phyloP scores from a whole-genome alignment of 2,888 invertebrate species.

The Brachycybe producta region DNA sequence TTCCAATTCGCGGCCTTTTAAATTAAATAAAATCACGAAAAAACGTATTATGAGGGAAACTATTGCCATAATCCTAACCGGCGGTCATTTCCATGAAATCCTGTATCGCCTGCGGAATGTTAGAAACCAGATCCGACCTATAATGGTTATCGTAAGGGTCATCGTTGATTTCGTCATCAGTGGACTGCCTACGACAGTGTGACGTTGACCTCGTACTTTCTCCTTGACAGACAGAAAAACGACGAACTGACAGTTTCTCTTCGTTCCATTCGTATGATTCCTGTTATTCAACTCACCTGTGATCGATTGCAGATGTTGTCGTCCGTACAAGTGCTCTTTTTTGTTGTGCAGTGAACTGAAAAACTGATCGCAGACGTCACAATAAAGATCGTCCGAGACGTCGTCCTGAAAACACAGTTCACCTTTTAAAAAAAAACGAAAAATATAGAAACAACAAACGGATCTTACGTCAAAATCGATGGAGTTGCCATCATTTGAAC shows the following conservation, averaged over 20 bases:
- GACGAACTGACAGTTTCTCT: no score
- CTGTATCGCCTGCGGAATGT: not conserved
- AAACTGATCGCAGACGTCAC: constrained; percentile 45
- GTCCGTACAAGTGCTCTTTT: constrained; percentile 44
- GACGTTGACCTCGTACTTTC: no score
- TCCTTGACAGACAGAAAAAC: no score
- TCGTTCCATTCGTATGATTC: no score
- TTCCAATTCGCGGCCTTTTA: constrained; percentile 2
- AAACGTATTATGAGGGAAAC: not conserved
- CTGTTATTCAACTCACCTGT: constrained; percentile 38
- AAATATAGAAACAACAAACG: no score
- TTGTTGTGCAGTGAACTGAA: constrained; percentile 47
- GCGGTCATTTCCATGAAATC: constrained; percentile 4
- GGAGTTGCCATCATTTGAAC: no score
- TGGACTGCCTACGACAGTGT: no score
- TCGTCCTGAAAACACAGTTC: no score
- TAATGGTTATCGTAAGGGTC: not conserved
- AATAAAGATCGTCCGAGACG: constrained; percentile 44
- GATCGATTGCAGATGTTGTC: constrained; percentile 39
- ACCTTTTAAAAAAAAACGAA: constrained; percentile 21
- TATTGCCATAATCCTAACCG: not conserved
- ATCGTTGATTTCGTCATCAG: not conserved
- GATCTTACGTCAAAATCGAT: constrained; percentile 38
- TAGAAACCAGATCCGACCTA: not conserved
- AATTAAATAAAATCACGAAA: not conserved